phyloP scores from a whole-genome alignment of 2,888 invertebrate genomes.

The Drosophila stalkeri region DNA sequence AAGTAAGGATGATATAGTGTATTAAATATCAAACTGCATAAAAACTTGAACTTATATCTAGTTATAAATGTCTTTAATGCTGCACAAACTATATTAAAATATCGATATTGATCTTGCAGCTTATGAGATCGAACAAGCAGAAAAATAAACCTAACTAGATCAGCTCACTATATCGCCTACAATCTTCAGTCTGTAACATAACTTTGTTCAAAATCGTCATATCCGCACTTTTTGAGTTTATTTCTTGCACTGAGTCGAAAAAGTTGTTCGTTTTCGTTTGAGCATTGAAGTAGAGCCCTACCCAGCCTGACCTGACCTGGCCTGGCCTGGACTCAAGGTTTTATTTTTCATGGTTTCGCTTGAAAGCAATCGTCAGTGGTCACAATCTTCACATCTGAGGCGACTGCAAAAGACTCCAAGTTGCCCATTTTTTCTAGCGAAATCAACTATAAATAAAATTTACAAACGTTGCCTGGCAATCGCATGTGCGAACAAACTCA shows the following conservation, averaged over 20 bases:
- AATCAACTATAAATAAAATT: slow-evolving; percentile 4
- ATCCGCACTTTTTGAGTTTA: background rate
- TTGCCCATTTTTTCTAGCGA: background rate
- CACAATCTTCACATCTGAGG: background rate
- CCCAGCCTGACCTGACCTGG: too few relatives aligned
- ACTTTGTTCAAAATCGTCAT: too few relatives aligned
- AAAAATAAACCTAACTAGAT: background rate
- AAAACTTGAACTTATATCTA: too few relatives aligned
- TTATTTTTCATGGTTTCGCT: background rate
- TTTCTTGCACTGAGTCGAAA: background rate
- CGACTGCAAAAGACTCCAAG: background rate
- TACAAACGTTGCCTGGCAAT: background rate
- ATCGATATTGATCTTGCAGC: too few relatives aligned
- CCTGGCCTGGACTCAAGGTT: background rate
- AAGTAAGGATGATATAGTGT: too few relatives aligned
- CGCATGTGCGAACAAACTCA: background rate
- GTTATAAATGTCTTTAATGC: too few relatives aligned
- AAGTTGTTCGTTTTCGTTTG: slow-evolving; percentile 9
- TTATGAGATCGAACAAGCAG: too few relatives aligned
- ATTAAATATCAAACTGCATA: too few relatives aligned
- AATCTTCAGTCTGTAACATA: background rate
- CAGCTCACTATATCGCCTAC: background rate
- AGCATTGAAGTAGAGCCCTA: background rate
- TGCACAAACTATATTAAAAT: too few relatives aligned
- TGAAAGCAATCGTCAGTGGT: background rate